These are phyloP conservation scores for Ceratina australensis DNA, from an alignment of 1,140 invertebrate species.

Conservation along the genomic window DNA sequence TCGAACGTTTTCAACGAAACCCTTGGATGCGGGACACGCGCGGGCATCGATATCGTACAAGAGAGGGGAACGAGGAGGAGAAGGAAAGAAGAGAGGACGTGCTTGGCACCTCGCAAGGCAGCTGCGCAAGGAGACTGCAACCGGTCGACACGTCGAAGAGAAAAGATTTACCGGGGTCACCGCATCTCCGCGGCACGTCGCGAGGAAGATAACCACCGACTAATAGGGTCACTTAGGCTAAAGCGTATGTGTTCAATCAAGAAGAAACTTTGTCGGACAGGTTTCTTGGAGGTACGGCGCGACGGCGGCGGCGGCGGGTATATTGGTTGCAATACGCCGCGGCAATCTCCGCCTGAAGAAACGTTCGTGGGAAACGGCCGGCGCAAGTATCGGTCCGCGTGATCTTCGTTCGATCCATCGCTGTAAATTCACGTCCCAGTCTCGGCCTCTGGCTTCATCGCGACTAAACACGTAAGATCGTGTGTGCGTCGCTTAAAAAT, in stretches of 20 bases:
- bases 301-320: slow-evolving; percentile 30
- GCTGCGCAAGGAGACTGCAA: slow-evolving; percentile 38
- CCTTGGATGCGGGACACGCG: slow-evolving; percentile 10
- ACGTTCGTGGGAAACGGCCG: slow-evolving; percentile 45
- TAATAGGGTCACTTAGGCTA: slow-evolving; percentile 60
- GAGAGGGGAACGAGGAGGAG: no score
- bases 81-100: slow-evolving; percentile 5
- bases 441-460: not conserved
- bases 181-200: slow-evolving; percentile 48
- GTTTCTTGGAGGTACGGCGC: slow-evolving; percentile 15
- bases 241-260: slow-evolving; percentile 46
- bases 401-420: slow-evolving; percentile 19
- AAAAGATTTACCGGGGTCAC: slow-evolving; percentile 62
- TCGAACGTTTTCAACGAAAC: slow-evolving; percentile 4
- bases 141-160: slow-evolving; percentile 57
- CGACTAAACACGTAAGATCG: not conserved
- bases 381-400: slow-evolving; percentile 17
- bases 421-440: slow-evolving; percentile 22
- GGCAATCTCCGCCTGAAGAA: slow-evolving; percentile 26
- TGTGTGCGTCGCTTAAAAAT: slow-evolving; percentile 21
- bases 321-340: slow-evolving; percentile 40
- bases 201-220: slow-evolving; percentile 58
- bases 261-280: slow-evolving; percentile 48
- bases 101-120: slow-evolving; percentile 28
- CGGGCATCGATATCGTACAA: not conserved